Evolutionary conservation across 2,888 invertebrate genomes (phyloP), one percentile per base, ranked within the genome.

Genomic region (Dryobotodes eremita): DNA sequence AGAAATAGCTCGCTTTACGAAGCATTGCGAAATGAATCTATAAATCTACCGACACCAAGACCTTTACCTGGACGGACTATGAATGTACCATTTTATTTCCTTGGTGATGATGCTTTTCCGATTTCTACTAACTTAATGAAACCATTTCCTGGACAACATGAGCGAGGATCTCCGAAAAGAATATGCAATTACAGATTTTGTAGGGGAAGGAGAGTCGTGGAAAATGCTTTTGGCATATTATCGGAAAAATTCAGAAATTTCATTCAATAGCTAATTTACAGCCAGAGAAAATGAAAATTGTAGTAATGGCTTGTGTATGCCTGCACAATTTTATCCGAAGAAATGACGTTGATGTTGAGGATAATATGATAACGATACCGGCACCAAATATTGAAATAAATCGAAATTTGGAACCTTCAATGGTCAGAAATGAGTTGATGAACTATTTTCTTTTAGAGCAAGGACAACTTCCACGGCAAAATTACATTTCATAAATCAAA

Each of bases 191-290:
- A 68, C 26, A 68, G 66, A 68, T 68, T 68, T 68, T 68, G 48
- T 50, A 68, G 66, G 11, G 66, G 66, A 68, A 68, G 66, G 48
- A 68, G 66, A 68, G 66, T 68, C 66, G 66, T 68, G 20, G 48
- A 48, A 68, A 68, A 68, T 68, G 66, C 66, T 68, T 68, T 68
- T 68, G 26, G 66, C 66, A 68, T 68, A 68, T 68, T 68, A 68
- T 68, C 66, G 66, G 66, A 48, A 68, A 48, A 68, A 68, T 48
- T 66, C 26, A 66, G 66, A 66, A 66, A 66, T 66, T 66, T 66
- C 66, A 66, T 48, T 66, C 66, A 66, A 20, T 66, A 66, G 66
- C 66, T 66, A 66, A 26, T 66, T 66, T 68, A 68, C 48, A 68
- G 48, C 66, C 66, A 48, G 66, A 66, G 66, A 66, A 66, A 66